phyloP scores from a whole-genome alignment of 2,797 vertebrate species.

The Silurus lanzhouensis region DNA sequence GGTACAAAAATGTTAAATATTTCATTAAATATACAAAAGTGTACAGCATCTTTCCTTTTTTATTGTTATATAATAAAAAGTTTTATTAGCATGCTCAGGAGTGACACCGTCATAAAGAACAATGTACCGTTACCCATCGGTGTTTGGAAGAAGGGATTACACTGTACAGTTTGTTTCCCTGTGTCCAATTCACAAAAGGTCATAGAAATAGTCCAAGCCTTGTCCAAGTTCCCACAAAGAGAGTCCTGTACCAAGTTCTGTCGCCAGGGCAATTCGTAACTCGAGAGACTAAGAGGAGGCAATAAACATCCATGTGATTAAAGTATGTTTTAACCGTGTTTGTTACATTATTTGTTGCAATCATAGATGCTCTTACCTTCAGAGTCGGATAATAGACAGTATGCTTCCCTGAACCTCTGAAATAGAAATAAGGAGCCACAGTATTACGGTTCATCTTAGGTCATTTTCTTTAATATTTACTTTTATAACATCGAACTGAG shows the following conservation, averaged over 20 bases:
- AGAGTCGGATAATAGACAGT: constrained; percentile 91
- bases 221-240: constrained; percentile 98
- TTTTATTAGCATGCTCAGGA: constrained; percentile 27
- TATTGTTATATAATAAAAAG: constrained; percentile 32
- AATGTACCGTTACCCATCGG: constrained; percentile 22
- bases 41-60: neutral
- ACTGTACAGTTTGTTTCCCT: neutral
- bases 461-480: neutral
- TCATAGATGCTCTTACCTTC: constrained; percentile 76
- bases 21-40: neutral
- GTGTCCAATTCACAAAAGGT: constrained; percentile 80
- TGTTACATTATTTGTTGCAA: constrained; percentile 2
- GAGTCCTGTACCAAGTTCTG: constrained; percentile 89
- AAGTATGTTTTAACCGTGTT: neutral
- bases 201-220: constrained; percentile 98
- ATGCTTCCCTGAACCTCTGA: constrained; percentile 84
- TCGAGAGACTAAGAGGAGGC: constrained; percentile 83
- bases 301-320: neutral
- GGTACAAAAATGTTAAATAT: neutral
- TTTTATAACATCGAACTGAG: neutral
- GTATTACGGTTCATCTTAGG: neutral
- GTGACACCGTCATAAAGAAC: constrained; percentile 35
- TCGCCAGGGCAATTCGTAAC: constrained; percentile 84
- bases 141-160: constrained; percentile 20
- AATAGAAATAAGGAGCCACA: constrained; percentile 51